These are phyloP conservation scores for Pipistrellus pygmaeus DNA, from an alignment of 2,797 vertebrate species.

Conservation along the genomic window DNA sequence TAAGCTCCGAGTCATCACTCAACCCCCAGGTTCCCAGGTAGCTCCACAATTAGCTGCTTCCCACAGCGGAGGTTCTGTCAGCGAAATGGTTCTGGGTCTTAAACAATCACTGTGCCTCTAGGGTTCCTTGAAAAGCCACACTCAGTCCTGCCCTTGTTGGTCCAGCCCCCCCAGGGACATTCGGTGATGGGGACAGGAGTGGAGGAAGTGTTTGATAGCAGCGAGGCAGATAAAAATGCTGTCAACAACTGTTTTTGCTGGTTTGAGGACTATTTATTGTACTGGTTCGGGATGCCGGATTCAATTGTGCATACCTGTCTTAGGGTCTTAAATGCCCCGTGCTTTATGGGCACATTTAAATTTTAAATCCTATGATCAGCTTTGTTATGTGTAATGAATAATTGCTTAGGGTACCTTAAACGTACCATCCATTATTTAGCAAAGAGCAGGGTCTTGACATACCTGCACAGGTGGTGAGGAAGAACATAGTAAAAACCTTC, in stretches of 20 bases:
- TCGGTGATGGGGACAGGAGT: background rate
- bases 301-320: conserved; percentile 10
- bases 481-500: background rate
- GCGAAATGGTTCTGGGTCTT: background rate
- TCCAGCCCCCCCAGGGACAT: background rate
- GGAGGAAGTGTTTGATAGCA: background rate
- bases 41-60: background rate
- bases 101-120: background rate
- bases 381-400: background rate
- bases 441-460: conserved; percentile 5
- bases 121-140: fast-evolving
- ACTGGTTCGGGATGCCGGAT: background rate
- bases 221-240: background rate
- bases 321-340: background rate
- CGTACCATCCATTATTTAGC: background rate
- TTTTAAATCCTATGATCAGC: background rate
- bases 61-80: background rate
- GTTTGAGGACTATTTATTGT: conserved; percentile 47
- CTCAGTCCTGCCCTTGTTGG: background rate
- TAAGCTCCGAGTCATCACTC: background rate
- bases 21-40: background rate
- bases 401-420: conserved; percentile 16
- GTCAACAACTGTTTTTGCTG: background rate
- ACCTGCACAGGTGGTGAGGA: background rate
- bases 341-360: conserved; percentile 15